Evolutionary conservation across 2,113 vertebrate species (phyloP).

Genomic region (Stegostoma tigrinum): DNA sequence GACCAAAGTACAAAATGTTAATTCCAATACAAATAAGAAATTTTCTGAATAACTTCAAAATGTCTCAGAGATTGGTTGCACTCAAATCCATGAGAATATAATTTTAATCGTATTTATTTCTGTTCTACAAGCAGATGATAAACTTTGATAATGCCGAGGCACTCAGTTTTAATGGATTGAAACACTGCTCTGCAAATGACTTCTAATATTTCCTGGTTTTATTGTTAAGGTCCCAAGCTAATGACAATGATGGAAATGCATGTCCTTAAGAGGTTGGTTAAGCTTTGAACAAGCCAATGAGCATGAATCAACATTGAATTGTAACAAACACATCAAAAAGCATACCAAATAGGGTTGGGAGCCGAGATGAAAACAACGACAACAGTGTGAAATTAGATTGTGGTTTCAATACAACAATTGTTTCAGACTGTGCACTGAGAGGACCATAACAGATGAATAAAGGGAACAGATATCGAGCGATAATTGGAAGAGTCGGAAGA

Average conservation of each 20-base stretch:
- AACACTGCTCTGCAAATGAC: background rate
- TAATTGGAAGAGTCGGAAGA: background rate
- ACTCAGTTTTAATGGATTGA: background rate
- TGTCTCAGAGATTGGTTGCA: background rate
- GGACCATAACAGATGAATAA: background rate
- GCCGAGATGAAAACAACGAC: background rate
- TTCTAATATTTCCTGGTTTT: background rate
- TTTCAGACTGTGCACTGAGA: background rate
- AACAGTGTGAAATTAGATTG: background rate
- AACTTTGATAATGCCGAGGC: background rate
- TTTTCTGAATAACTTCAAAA: background rate
- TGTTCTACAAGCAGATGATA: background rate
- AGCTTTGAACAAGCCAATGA: background rate
- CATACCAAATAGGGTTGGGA: background rate
- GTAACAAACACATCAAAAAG: background rate
- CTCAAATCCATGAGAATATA: background rate
- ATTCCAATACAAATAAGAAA: background rate
- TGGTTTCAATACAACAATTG: background rate
- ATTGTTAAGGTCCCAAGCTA: background rate
- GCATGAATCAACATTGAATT: background rate
- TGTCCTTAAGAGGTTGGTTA: background rate
- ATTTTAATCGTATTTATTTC: background rate
- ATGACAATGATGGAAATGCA: background rate
- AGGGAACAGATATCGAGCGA: background rate
- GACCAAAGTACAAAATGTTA: background rate